phyloP scores from a whole-genome alignment of 2,797 vertebrate species.

The Scarus forsteni region DNA sequence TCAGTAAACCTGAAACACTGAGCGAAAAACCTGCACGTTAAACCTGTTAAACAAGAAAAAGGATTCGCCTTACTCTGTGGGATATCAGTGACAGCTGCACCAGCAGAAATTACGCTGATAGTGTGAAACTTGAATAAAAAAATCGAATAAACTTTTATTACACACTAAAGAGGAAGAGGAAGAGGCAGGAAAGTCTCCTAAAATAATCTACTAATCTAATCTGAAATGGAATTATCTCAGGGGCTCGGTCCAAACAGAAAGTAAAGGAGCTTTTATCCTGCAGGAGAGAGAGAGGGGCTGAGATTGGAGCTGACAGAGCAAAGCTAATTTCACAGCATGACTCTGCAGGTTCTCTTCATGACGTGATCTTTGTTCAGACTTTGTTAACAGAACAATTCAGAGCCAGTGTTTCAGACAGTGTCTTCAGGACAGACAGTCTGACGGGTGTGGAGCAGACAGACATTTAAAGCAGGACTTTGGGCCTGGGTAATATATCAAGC shows the following conservation, averaged over 20 bases:
- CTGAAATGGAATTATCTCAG: slow-evolving; percentile 56
- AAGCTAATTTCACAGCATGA: slow-evolving; percentile 40
- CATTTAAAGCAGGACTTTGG: background rate
- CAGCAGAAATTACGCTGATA: background rate
- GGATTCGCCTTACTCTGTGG: background rate
- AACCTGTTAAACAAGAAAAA: slow-evolving; percentile 48
- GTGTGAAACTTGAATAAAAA: background rate
- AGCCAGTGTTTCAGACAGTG: background rate
- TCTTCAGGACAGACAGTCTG: background rate
- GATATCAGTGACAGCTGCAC: background rate
- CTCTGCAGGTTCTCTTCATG: slow-evolving; percentile 26
- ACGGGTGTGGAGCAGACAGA: background rate
- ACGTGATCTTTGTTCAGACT: slow-evolving; percentile 13
- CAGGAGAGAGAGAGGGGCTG: slow-evolving; percentile 42
- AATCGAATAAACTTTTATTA: background rate
- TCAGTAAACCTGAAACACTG: slow-evolving; percentile 37
- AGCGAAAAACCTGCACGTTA: slow-evolving; percentile 20
- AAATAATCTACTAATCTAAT: slow-evolving; percentile 67
- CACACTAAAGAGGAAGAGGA: background rate
- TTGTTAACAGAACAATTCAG: slow-evolving; percentile 13
- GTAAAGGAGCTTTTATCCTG: slow-evolving; percentile 58
- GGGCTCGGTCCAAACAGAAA: slow-evolving; percentile 36
- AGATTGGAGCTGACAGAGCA: slow-evolving; percentile 30
- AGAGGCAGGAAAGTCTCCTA: slow-evolving; percentile 11
- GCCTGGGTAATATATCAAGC: no score